phyloP scores from a whole-genome alignment of 2,113 vertebrate species.

The Xenus cinereus region DNA sequence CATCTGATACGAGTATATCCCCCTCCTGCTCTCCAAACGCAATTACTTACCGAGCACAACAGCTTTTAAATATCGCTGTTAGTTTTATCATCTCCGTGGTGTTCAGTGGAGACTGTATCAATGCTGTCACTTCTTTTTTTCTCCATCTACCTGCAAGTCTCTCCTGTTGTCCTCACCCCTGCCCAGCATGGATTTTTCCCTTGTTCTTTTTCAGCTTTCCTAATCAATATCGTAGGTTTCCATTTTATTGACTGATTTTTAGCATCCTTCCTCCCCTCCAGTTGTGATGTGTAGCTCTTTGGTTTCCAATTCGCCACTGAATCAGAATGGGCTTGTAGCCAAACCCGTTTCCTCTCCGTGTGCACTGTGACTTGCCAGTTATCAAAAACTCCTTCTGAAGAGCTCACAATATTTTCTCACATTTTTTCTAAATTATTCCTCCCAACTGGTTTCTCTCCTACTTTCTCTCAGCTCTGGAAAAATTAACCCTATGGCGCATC shows the following conservation, averaged over 20 bases:
- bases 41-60: neutral
- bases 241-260: neutral
- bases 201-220: neutral
- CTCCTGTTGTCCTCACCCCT: neutral
- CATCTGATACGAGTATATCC: neutral
- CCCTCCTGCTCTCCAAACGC: neutral
- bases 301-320: neutral
- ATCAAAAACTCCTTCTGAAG: slow-evolving; percentile 36
- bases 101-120: neutral
- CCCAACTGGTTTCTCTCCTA: neutral
- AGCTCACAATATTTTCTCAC: slow-evolving; percentile 22
- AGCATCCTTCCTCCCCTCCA: neutral
- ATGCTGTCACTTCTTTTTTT: neutral
- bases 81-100: neutral
- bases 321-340: slow-evolving; percentile 11
- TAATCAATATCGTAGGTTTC: neutral
- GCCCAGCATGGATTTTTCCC: neutral
- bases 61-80: neutral
- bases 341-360: neutral
- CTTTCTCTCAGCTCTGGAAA: neutral
- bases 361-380: slow-evolving; percentile 7
- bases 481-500: neutral
- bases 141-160: neutral
- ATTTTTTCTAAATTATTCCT: neutral
- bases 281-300: neutral